Evolutionary conservation across 2,113 vertebrate species (phyloP).

Genomic region (Brienomyrus longianalis): DNA sequence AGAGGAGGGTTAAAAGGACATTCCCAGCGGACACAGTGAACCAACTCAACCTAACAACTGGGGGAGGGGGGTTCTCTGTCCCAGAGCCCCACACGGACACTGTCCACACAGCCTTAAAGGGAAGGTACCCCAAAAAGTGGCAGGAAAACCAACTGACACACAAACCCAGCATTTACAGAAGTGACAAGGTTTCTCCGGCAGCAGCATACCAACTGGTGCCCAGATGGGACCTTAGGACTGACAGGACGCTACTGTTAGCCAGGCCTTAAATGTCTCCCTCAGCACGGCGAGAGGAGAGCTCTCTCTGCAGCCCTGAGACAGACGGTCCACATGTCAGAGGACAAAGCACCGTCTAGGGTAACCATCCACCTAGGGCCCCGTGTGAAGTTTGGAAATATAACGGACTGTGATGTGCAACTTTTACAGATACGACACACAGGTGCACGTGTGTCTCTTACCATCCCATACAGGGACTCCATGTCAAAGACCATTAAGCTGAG

Average conservation of each 20-base stretch:
- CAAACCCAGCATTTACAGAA: neutral
- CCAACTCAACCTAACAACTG: neutral
- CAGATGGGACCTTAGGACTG: neutral
- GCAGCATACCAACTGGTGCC: neutral
- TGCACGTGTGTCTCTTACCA: neutral
- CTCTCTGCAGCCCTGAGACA: neutral
- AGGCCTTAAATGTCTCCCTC: neutral
- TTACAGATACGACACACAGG: neutral
- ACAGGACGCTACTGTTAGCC: neutral
- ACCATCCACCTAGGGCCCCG: neutral
- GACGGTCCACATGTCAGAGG: neutral
- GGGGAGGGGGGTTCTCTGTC: neutral
- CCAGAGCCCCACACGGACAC: neutral
- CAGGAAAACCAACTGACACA: neutral
- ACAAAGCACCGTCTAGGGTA: neutral
- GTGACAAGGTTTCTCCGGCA: neutral
- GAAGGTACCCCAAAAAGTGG: neutral
- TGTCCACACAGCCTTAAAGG: neutral
- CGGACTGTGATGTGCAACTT: neutral
- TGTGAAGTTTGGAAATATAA: neutral
- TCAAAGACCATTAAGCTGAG: neutral
- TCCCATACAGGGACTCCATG: neutral
- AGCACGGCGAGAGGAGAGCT: neutral
- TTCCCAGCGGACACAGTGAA: neutral
- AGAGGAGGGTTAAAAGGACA: neutral